Evolutionary conservation across 1,140 invertebrate genomes (phyloP), one percentile per base, ranked within the genome.

Genomic region (Drosophila erecta): DNA sequence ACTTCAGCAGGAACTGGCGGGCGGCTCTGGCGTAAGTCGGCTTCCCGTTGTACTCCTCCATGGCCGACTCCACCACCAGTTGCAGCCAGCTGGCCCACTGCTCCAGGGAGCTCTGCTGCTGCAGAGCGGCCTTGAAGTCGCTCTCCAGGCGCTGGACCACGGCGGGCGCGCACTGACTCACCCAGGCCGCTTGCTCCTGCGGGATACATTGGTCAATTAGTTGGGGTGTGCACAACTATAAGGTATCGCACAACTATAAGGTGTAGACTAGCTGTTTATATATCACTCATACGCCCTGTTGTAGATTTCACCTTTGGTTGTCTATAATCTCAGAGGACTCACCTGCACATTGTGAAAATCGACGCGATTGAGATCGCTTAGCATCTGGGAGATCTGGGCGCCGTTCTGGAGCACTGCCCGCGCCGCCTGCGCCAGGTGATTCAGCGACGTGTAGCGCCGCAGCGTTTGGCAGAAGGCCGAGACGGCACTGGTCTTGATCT

Each of bases 61-160:
- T 94, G 40, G 97, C 97, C 81, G 95, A 95, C 74, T 96, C 96
- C 15, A 97, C 98, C 44, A 99, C 97, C 41, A 95, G 94, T 93
- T 99, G 98, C 62, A 99, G 94, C 99, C 99, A 99, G 43, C 95
- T 94, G 33, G 98, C 98, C 99, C 99, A 99, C 92, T 98, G 96
- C 93, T 99, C 98, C 74, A 99, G 93, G 11, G 97, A 96, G 90
- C 97, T 97, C 93, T 98, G 97, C 85, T 97, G 97, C 78, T 97
- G 97, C 59, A 98, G 94, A 4, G 97, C 98, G 40, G 96, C 94
- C 93, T 99, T 99, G 90, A 99, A 99, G 92, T 99, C 98, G 47
- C 96, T 95, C 90, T 99, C 97, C 44, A 99, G 94, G 59, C 96
- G 94, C 79, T 96, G 95, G 2, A 99, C 97, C 55, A 98, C 95